phyloP scores from a whole-genome alignment of 1,140 invertebrate genomes.

The Megathymus violae region DNA sequence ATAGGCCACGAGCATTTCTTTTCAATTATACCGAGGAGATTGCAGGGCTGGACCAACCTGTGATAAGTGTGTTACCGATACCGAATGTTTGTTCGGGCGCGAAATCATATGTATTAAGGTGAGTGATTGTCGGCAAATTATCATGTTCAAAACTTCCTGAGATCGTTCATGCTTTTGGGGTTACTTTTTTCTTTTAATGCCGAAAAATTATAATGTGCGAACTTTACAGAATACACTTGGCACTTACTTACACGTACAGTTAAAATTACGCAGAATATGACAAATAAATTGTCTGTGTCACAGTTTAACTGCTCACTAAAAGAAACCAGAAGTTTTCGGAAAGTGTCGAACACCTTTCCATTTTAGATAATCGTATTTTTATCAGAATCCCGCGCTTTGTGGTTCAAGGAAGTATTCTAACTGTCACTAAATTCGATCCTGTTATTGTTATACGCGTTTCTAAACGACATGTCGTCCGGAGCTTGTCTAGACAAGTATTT shows the following conservation, averaged over 20 bases:
- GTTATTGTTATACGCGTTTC: no score
- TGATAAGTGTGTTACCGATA: conserved; percentile 35
- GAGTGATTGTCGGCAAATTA: conserved; percentile 35
- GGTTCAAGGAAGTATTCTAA: no score
- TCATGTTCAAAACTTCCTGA: conserved; percentile 32
- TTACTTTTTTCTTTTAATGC: conserved; percentile 23
- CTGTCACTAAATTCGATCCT: no score
- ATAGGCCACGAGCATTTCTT: conserved; percentile 19
- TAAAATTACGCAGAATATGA: background rate
- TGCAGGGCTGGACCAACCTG: conserved; percentile 10
- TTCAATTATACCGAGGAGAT: conserved; percentile 28
- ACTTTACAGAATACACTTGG: conserved; percentile 29
- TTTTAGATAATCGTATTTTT: no score
- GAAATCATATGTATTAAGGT: conserved; percentile 36
- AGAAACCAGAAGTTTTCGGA: background rate
- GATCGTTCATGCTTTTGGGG: conserved; percentile 31
- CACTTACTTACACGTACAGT: conserved; percentile 1
- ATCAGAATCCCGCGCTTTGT: no score
- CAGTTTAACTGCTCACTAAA: background rate
- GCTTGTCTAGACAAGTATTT: no score
- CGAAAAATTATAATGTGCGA: conserved; percentile 20
- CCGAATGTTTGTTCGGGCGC: conserved; percentile 28
- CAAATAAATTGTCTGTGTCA: background rate
- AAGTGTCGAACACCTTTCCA: no score
- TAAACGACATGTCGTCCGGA: no score